Conservation (phyloP, 2,888 invertebrate species). For the Thera britannica region DNA sequence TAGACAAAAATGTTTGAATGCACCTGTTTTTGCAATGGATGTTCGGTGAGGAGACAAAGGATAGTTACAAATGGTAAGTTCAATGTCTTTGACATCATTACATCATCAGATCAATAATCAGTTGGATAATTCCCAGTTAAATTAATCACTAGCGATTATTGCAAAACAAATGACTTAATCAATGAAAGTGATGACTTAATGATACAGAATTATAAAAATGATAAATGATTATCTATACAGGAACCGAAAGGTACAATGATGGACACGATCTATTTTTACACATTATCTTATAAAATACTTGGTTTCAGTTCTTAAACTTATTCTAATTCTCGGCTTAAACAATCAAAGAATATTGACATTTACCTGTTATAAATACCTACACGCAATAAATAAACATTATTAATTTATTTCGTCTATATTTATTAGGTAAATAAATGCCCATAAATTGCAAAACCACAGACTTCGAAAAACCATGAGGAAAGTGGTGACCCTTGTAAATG, state of each 20-base stretch:
- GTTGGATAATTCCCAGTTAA: slow-evolving; percentile 20
- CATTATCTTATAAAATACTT: neutral
- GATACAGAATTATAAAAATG: slow-evolving; percentile 29
- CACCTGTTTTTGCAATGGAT: slow-evolving; percentile 62
- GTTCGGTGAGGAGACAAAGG: slow-evolving; percentile 59
- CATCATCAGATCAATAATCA: slow-evolving; percentile 10
- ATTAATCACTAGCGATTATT: slow-evolving; percentile 26
- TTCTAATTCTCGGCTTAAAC: too few relatives aligned
- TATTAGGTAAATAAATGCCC: neutral
- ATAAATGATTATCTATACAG: slow-evolving; percentile 29
- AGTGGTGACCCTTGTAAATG: neutral
- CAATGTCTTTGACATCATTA: slow-evolving; percentile 16
- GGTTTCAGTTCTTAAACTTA: too few relatives aligned
- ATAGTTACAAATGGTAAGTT: slow-evolving; percentile 63
- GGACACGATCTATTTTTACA: slow-evolving; percentile 41
- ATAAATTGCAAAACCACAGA: neutral
- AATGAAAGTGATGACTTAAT: slow-evolving; percentile 44
- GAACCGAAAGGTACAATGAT: slow-evolving; percentile 29
- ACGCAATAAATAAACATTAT: neutral
- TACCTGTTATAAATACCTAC: too few relatives aligned
- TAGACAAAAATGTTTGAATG: slow-evolving; percentile 63
- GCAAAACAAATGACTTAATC: slow-evolving; percentile 31
- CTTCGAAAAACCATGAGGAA: slow-evolving; percentile 8
- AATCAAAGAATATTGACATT: too few relatives aligned
- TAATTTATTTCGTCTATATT: neutral